Evolutionary conservation across 2,113 vertebrate genomes (phyloP).

Genomic region (Hippocampus mohnikei): DNA sequence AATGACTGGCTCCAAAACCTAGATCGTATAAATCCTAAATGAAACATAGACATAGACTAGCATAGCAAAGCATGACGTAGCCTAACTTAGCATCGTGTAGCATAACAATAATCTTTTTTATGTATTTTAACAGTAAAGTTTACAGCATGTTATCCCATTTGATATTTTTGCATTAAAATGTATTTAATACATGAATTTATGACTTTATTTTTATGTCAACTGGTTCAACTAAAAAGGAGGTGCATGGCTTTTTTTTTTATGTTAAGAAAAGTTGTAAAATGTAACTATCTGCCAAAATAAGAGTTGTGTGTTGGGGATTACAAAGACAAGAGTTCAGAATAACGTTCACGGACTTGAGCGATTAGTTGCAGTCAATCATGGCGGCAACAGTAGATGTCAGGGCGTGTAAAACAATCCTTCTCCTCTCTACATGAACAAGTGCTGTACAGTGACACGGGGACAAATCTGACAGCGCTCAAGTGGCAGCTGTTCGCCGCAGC

Average conservation of each 20-base stretch:
- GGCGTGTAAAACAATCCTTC: constrained; percentile 28
- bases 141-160: too few species aligned
- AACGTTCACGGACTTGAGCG: background rate
- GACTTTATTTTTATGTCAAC: too few species aligned
- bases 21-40: too few species aligned
- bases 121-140: too few species aligned
- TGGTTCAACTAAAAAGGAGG: too few species aligned
- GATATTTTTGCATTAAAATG: too few species aligned
- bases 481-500: constrained; percentile 49
- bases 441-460: constrained; percentile 19
- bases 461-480: constrained; percentile 35
- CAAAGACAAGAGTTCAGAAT: background rate
- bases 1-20: too few species aligned
- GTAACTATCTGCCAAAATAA: background rate
- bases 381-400: background rate
- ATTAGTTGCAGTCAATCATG: background rate
- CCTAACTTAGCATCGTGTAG: too few species aligned
- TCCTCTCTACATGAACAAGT: constrained; percentile 25
- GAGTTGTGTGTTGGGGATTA: background rate
- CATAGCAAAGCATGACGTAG: background rate
- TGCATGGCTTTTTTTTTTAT: too few species aligned
- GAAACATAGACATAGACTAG: too few species aligned
- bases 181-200: too few species aligned
- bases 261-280: background rate
- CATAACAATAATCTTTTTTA: too few species aligned